These are phyloP conservation scores for Centropristis striata DNA, from an alignment of 2,113 vertebrate species.

Conservation along the genomic window DNA sequence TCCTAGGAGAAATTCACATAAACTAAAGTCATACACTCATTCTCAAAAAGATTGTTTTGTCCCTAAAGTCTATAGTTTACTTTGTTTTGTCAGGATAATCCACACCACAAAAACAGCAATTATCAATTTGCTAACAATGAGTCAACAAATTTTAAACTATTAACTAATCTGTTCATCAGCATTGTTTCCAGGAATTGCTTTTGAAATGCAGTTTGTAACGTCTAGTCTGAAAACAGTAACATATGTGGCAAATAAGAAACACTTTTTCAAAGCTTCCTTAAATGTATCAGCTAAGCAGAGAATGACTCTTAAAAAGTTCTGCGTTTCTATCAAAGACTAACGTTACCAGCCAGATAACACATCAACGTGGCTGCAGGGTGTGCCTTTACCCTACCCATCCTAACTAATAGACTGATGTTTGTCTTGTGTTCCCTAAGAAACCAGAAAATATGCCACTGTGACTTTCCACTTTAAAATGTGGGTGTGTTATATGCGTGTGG, in stretches of 20 bases:
- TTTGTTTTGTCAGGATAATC: not conserved
- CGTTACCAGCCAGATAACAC: not conserved
- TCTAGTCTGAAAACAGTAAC: not conserved
- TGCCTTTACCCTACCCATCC: not conserved
- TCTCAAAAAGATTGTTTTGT: not conserved
- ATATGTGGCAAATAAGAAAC: not conserved
- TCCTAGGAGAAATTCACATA: not conserved
- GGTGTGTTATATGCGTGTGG: slow-evolving; percentile 20
- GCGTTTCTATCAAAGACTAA: not conserved
- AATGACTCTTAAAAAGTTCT: not conserved
- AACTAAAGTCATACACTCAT: not conserved
- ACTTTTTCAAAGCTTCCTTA: not conserved
- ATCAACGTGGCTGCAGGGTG: not conserved
- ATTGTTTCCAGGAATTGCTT: not conserved
- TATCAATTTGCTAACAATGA: not conserved
- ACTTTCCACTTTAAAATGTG: slow-evolving; percentile 24
- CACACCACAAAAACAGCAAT: not conserved
- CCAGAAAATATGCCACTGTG: slow-evolving; percentile 7
- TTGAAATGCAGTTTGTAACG: not conserved
- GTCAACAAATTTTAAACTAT: not conserved
- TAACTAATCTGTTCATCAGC: not conserved
- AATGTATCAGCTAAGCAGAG: not conserved
- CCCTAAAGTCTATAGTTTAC: not conserved
- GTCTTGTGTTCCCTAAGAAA: slow-evolving; percentile 51
- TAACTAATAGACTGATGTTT: slow-evolving; percentile 24